Percentiles rank a stretch among this genome's conserved stretches.
Evolutionary conservation across 2,888 invertebrate species (phyloP).

Genomic region (Chrysina gloriosa): DNA sequence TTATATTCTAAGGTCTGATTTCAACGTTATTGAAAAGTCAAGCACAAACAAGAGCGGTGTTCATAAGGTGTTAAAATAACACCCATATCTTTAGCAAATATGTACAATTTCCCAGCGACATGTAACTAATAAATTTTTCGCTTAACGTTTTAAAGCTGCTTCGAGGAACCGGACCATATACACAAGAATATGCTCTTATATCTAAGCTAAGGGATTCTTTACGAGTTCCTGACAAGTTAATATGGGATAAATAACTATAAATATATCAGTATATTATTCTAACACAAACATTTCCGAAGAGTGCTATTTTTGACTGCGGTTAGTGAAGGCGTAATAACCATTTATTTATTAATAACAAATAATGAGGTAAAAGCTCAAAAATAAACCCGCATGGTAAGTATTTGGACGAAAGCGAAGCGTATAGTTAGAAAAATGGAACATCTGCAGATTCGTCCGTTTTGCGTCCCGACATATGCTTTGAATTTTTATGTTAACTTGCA

Average conservation of each 20-base stretch:
- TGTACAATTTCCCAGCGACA: too few species aligned
- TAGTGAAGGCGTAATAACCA: background rate
- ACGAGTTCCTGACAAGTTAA: conserved; percentile 12
- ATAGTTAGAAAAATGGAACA: background rate
- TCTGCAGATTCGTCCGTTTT: background rate
- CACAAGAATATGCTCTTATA: too few species aligned
- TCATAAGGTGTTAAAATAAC: too few species aligned
- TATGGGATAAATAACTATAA: conserved; percentile 6
- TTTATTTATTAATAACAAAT: conserved; percentile 14
- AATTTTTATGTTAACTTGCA: conserved; percentile 10
- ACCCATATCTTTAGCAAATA: too few species aligned
- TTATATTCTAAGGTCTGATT: too few species aligned
- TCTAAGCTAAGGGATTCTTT: too few species aligned
- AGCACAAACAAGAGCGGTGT: too few species aligned
- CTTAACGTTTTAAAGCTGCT: too few species aligned
- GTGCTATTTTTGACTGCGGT: background rate
- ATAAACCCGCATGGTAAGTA: background rate
- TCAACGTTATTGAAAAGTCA: too few species aligned
- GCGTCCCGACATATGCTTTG: background rate
- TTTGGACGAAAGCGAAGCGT: background rate
- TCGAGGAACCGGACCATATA: too few species aligned
- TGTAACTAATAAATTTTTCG: too few species aligned
- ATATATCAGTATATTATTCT: conserved; percentile 8
- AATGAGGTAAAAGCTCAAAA: background rate
- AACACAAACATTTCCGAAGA: background rate